Percentiles rank a stretch among this genome's conserved stretches.
Conservation (phyloP, 2,797 vertebrate genomes). For the Spea hammondii region DNA sequence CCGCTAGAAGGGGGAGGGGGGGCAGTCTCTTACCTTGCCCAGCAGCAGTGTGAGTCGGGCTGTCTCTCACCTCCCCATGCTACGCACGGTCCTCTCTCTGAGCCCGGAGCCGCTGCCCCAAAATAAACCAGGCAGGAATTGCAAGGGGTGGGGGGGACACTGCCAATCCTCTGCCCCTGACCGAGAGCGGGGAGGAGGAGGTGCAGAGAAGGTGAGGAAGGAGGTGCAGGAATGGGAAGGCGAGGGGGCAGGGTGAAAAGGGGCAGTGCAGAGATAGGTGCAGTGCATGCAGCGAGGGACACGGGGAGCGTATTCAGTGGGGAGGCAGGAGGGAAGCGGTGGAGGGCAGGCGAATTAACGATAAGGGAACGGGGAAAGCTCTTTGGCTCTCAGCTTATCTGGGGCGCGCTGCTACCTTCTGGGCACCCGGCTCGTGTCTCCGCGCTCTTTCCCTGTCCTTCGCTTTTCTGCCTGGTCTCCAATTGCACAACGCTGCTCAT, state of each 20-base stretch:
- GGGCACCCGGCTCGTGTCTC: constrained; percentile 26
- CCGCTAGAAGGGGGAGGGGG: too few relatives aligned
- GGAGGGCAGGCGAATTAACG: constrained; percentile 13
- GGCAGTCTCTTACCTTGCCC: constrained; percentile 35
- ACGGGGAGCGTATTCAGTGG: constrained; percentile 7
- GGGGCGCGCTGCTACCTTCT: constrained; percentile 17
- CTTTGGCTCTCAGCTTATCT: neutral
- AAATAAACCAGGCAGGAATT: constrained; percentile 7
- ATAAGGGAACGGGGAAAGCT: neutral
- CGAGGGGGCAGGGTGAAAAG: constrained; percentile 6
- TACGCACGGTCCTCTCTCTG: neutral
- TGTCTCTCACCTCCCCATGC: constrained; percentile 35
- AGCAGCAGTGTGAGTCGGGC: constrained; percentile 18
- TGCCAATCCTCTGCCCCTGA: neutral
- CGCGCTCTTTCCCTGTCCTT: neutral
- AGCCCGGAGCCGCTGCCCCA: constrained; percentile 4
- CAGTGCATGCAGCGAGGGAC: constrained; percentile 25
- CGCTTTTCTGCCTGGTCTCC: constrained; percentile 23
- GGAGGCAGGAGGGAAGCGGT: constrained; percentile 24
- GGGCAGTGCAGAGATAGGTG: constrained; percentile 17
- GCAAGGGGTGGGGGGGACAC: neutral
- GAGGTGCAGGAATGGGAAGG: neutral
- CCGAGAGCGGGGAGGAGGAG: neutral
- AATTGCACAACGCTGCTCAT: constrained; percentile 48
- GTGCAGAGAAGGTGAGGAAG: neutral